phyloP scores from a whole-genome alignment of 1,140 invertebrate species.

The Caerostris darwini region DNA sequence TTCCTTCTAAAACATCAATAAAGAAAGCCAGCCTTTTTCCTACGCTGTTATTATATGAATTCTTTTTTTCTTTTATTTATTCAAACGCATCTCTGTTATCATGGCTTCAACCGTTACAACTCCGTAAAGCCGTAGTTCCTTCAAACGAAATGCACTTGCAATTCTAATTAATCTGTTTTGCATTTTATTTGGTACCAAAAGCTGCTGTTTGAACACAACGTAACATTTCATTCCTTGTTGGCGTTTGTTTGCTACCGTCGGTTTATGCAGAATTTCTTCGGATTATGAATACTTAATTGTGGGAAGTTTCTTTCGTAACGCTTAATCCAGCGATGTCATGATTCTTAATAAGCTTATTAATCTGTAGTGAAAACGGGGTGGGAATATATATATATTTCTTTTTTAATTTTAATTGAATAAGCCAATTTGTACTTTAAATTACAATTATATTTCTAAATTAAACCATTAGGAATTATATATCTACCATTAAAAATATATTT shows the following conservation, averaged over 20 bases:
- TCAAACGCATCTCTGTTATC: background rate
- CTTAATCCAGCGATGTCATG: background rate
- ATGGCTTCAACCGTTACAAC: background rate
- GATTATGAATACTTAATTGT: background rate
- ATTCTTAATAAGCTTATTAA: background rate
- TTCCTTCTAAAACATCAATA: background rate
- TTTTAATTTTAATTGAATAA: no score
- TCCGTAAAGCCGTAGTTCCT: background rate
- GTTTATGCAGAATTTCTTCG: background rate
- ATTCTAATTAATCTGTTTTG: slow-evolving; percentile 8
- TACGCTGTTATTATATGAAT: background rate
- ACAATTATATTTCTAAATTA: no score
- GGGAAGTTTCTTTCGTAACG: background rate
- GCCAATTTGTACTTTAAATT: no score
- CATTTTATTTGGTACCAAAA: no score
- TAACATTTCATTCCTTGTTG: background rate
- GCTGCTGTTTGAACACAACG: slow-evolving; percentile 14
- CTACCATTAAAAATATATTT: no score
- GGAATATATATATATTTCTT: no score
- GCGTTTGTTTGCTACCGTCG: background rate
- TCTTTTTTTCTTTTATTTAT: background rate
- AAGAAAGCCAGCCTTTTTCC: background rate
- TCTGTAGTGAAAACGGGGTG: background rate
- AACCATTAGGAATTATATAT: no score
- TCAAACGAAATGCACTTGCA: background rate